phyloP scores from a whole-genome alignment of 2,113 vertebrate species.

The Ochotona princeps region DNA sequence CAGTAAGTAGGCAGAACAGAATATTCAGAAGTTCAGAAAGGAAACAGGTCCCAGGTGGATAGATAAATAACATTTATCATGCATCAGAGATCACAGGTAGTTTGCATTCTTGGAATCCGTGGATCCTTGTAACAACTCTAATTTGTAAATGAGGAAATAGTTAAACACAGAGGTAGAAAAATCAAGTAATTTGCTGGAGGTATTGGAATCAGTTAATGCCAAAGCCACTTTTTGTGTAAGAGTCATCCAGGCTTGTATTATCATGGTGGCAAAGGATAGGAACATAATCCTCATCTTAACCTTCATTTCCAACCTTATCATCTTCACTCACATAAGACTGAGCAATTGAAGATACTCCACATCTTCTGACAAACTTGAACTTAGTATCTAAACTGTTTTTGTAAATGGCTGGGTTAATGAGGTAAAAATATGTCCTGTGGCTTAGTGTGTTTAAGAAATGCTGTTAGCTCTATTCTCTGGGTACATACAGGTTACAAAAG shows the following conservation, averaged over 20 bases:
- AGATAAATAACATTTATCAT: neutral
- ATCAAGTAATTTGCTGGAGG: conserved; percentile 9
- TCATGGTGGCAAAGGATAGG: neutral
- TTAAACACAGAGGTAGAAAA: neutral
- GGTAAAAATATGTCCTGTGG: neutral
- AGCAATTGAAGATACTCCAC: neutral
- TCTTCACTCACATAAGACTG: neutral
- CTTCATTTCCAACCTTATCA: conserved; percentile 3
- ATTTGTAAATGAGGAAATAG: conserved; percentile 21
- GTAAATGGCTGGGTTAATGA: neutral
- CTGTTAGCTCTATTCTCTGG: neutral
- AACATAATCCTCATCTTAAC: neutral
- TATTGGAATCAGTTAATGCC: neutral
- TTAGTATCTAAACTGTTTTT: neutral
- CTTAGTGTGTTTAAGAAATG: conserved; percentile 12
- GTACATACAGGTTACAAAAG: neutral
- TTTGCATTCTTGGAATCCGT: conserved; percentile 29
- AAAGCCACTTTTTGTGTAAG: neutral
- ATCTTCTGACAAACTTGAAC: conserved; percentile 10
- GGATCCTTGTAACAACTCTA: neutral
- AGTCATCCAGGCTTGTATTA: neutral
- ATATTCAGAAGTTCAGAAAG: neutral
- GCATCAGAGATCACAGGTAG: neutral
- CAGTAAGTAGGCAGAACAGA: neutral
- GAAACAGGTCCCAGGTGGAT: neutral